These are phyloP conservation scores for Streptopelia turtur DNA, from an alignment of 2,797 vertebrate genomes.

Conservation along the genomic window DNA sequence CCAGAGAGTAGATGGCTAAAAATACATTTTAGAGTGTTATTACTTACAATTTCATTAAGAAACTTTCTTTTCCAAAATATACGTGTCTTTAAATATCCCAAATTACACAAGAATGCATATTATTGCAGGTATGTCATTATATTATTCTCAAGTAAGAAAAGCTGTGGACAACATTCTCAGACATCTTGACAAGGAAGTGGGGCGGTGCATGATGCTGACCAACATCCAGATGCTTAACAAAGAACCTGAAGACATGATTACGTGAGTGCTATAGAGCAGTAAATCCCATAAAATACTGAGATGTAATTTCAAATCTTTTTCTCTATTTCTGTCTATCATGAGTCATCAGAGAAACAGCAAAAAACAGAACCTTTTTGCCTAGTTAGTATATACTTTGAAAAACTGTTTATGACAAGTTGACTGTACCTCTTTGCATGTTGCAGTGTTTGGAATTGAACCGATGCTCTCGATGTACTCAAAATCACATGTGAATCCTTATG, in stretches of 20 bases:
- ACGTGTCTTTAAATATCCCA: neutral
- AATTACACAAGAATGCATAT: neutral
- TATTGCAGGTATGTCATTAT: slow-evolving; percentile 93
- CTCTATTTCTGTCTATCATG: neutral
- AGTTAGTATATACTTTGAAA: neutral
- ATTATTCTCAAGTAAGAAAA: slow-evolving; percentile 98
- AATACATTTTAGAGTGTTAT: neutral
- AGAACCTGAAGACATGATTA: slow-evolving; percentile 99
- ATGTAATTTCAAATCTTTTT: neutral
- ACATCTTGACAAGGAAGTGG: slow-evolving; percentile 98
- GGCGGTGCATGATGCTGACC: slow-evolving; percentile 98
- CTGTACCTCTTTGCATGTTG: neutral
- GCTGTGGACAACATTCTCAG: slow-evolving; percentile 96
- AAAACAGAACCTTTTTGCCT: neutral
- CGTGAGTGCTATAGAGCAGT: slow-evolving; percentile 80
- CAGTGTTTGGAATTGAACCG: neutral
- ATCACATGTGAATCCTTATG: neutral
- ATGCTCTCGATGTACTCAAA: neutral
- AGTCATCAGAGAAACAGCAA: neutral
- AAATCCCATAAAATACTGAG: neutral
- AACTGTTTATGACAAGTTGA: neutral
- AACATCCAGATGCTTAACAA: slow-evolving; percentile 98
- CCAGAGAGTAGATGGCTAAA: neutral
- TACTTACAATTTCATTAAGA: neutral
- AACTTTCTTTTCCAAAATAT: neutral